phyloP scores from a whole-genome alignment of 2,113 vertebrate species.

The Euleptes europaea region DNA sequence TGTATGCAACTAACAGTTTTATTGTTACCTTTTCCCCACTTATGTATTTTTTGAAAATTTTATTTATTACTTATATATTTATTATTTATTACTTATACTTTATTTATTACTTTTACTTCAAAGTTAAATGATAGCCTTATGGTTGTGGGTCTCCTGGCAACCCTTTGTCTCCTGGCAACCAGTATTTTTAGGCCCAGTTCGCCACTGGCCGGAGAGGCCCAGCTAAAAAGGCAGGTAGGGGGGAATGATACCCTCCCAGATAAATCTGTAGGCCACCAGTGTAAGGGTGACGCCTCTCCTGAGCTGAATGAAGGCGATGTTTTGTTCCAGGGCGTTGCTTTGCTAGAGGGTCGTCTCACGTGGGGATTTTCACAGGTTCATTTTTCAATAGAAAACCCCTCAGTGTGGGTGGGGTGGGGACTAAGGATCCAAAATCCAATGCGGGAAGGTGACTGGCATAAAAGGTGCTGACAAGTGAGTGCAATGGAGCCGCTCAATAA shows the following conservation, averaged over 20 bases:
- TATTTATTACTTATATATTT: too few species aligned
- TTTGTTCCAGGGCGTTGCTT: not conserved
- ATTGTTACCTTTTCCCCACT: too few species aligned
- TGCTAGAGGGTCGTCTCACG: not conserved
- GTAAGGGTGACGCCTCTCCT: not conserved
- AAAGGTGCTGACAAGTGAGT: not conserved
- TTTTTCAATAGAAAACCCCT: not conserved
- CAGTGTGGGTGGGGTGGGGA: not conserved
- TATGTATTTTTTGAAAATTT: too few species aligned
- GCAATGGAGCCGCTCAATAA: not conserved
- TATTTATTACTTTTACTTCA: too few species aligned
- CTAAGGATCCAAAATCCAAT: not conserved
- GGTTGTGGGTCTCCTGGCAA: too few species aligned
- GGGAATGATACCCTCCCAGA: not conserved
- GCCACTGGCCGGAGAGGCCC: too few species aligned
- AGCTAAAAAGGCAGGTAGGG: not conserved
- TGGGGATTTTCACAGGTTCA: too few species aligned
- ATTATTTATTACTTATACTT: too few species aligned
- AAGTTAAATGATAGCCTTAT: too few species aligned
- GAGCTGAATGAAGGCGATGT: not conserved
- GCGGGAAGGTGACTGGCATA: not conserved
- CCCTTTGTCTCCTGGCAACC: too few species aligned
- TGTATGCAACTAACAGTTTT: too few species aligned
- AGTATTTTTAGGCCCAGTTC: too few species aligned
- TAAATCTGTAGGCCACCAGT: not conserved